Evolutionary conservation across 2,113 vertebrate genomes (phyloP).

Genomic region (Hoplias malabaricus): DNA sequence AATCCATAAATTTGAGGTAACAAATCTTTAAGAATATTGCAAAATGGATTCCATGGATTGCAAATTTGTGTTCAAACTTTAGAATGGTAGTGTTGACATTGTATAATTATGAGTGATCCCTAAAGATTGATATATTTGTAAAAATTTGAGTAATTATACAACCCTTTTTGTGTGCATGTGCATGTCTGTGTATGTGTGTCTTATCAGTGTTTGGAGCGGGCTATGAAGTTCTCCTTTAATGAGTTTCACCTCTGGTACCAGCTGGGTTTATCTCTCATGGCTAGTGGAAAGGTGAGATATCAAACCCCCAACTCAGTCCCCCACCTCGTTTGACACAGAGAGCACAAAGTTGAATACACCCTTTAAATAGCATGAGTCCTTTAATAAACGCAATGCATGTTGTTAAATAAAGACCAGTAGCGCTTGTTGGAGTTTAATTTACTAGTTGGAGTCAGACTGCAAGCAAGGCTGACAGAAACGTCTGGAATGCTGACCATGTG

Average conservation of each 20-base stretch:
- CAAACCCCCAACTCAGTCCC: neutral
- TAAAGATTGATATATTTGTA: no score
- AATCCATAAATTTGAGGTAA: no score
- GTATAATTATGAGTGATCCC: no score
- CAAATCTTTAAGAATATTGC: no score
- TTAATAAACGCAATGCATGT: neutral
- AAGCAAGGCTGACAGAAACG: neutral
- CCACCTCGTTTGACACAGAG: constrained; percentile 2
- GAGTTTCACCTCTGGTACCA: constrained; percentile 99
- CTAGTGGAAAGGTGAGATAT: constrained; percentile 91
- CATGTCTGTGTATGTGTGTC: constrained; percentile 10
- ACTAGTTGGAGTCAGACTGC: neutral
- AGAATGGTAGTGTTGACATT: no score
- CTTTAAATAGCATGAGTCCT: neutral
- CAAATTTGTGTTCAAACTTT: no score
- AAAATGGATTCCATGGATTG: no score
- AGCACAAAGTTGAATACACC: neutral
- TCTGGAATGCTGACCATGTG: constrained; percentile 21
- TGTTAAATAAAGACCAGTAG: neutral
- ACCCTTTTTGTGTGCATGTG: neutral
- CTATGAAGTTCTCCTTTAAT: constrained; percentile 95
- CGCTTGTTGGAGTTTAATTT: neutral
- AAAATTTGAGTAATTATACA: neutral
- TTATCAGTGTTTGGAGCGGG: constrained; percentile 90
- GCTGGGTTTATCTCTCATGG: constrained; percentile 93